Conservation (phyloP, 2,797 vertebrate genomes). For the Hydrolagus colliei region DNA sequence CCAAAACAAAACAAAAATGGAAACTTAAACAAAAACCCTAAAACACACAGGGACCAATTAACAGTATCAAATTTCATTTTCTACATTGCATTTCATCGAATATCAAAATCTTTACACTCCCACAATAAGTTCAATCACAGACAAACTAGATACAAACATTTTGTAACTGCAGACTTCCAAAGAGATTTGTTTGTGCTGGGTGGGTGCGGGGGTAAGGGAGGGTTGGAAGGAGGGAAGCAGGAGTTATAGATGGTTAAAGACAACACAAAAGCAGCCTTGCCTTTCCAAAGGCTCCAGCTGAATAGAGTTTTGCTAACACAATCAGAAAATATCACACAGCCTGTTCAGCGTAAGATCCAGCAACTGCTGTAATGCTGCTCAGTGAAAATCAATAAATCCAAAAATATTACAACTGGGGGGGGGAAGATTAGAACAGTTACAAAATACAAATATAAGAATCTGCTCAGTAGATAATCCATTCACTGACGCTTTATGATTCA, state of each 20-base stretch:
- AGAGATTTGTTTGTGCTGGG: too few relatives aligned
- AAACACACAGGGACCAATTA: constrained; percentile 54
- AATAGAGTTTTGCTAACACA: not conserved
- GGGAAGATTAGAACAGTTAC: not conserved
- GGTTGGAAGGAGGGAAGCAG: not conserved
- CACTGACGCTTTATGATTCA: not conserved
- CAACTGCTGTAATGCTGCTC: not conserved
- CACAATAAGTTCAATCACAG: constrained; percentile 57
- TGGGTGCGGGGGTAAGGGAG: not conserved
- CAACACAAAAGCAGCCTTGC: not conserved
- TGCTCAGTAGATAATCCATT: not conserved
- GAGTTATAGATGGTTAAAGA: not conserved
- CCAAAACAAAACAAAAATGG: constrained; percentile 46
- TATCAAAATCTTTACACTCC: constrained; percentile 55
- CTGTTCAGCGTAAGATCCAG: not conserved
- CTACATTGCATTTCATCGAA: constrained; percentile 59
- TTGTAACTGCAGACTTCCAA: constrained; percentile 36
- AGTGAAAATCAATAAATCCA: not conserved
- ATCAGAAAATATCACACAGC: not conserved
- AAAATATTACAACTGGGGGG: not conserved
- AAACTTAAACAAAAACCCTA: constrained; percentile 57
- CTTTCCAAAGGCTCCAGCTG: not conserved
- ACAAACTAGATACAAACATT: constrained; percentile 42
- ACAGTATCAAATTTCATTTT: constrained; percentile 58
- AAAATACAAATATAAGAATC: not conserved